A percentile compares a stretch with the other conserved stretches of the same genome.
These are phyloP conservation scores for Tyrophagus putrescentiae DNA, from an alignment of 1,140 invertebrate species.

Conservation along the genomic window DNA sequence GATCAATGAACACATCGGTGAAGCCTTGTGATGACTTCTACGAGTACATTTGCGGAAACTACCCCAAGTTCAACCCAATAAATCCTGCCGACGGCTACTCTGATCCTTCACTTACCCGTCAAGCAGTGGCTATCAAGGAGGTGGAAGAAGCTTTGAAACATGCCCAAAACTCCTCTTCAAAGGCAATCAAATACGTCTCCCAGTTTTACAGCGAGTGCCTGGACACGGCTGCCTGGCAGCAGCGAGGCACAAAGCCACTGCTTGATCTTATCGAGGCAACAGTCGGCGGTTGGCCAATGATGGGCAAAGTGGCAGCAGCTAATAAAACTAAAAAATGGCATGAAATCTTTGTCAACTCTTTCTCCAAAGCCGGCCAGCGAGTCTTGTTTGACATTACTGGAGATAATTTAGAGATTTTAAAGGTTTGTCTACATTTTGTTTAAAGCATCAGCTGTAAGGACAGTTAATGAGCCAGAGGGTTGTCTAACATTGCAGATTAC, in stretches of 20 bases:
- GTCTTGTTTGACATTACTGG: not conserved
- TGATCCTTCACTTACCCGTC: too few species aligned
- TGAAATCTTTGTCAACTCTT: too few species aligned
- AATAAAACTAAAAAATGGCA: too few species aligned
- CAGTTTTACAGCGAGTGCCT: constrained; percentile 4
- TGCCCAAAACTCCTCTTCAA: not conserved
- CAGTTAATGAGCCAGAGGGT: not conserved
- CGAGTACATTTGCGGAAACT: constrained; percentile 47
- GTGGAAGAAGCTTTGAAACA: not conserved
- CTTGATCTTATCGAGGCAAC: too few species aligned
- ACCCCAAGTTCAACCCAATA: constrained; percentile 41
- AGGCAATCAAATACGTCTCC: not conserved
- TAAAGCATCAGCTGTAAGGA: too few species aligned
- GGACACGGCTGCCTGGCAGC: too few species aligned
- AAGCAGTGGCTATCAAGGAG: not conserved
- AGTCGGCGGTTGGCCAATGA: not conserved
- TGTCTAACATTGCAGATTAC: not conserved
- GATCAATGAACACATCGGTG: constrained; percentile 35
- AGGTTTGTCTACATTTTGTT: too few species aligned
- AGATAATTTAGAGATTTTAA: not conserved
- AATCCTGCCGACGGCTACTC: constrained; percentile 38
- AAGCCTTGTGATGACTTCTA: constrained; percentile 52
- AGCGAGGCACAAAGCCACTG: too few species aligned
- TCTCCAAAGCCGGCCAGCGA: too few species aligned
- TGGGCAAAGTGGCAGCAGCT: not conserved